Percentiles rank a stretch among this genome's conserved stretches.
Conservation (phyloP, 92 coral and sea anemone species). For the Blastomussa wellsi region DNA sequence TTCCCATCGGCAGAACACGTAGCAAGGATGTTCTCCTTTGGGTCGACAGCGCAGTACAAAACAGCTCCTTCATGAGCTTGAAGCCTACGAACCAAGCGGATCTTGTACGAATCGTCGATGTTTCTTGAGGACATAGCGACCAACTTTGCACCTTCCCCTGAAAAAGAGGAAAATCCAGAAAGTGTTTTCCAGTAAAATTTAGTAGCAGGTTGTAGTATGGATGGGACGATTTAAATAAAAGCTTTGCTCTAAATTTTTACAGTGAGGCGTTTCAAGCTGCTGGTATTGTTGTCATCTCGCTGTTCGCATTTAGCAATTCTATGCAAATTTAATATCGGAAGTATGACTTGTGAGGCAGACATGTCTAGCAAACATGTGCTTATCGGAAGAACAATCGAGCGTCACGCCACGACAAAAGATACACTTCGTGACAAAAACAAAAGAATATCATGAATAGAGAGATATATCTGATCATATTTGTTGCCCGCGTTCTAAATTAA, state of each 20-base stretch:
- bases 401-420: constrained; percentile 15
- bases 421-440: constrained; percentile 18
- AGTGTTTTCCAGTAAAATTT: background rate
- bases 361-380: background rate
- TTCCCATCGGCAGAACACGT: constrained; percentile 86
- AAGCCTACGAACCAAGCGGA: constrained; percentile 54
- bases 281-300: background rate
- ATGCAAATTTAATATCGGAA: constrained; percentile 42
- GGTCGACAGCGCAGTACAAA: constrained; percentile 72
- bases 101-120: constrained; percentile 54
- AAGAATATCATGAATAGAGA: background rate
- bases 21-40: constrained; percentile 79
- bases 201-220: too few relatives aligned
- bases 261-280: background rate
- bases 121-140: constrained; percentile 18
- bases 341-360: background rate
- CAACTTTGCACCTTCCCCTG: constrained; percentile 15
- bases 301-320: background rate
- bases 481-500: background rate
- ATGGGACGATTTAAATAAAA: background rate
- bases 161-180: constrained; percentile 8
- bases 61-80: constrained; percentile 76
- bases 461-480: background rate
- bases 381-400: background rate
- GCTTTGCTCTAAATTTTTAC: background rate